Conservation (phyloP, 1,140 invertebrate genomes). For the Drosophila prosaltans region DNA sequence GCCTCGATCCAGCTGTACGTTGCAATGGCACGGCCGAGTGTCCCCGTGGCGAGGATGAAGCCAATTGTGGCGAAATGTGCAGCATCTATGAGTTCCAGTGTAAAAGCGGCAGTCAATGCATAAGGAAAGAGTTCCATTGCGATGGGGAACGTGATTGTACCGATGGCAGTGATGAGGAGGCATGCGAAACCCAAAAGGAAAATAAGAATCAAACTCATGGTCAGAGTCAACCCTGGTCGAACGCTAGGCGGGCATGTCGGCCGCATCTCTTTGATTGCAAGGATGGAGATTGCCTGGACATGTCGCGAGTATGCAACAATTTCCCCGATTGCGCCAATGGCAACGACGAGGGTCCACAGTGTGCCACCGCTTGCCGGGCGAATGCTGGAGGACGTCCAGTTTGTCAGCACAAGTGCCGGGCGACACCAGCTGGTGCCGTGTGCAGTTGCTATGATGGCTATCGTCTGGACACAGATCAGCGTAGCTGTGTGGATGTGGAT, state of each 20-base stretch:
- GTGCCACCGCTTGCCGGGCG: conserved; percentile 56
- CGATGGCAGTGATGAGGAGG: conserved; percentile 86
- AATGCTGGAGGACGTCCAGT: conserved; percentile 38
- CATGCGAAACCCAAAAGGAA: conserved; percentile 84
- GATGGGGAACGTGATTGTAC: conserved; percentile 87
- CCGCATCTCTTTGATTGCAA: conserved; percentile 82
- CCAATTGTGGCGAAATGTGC: conserved; percentile 84
- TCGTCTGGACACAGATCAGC: conserved; percentile 84
- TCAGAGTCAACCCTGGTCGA: neutral
- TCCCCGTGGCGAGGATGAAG: conserved; percentile 87
- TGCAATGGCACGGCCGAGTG: conserved; percentile 90
- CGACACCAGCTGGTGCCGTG: conserved; percentile 80
- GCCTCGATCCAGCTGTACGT: conserved; percentile 78
- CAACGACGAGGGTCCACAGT: conserved; percentile 69
- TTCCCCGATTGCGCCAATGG: conserved; percentile 86
- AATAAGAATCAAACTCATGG: conserved; percentile 16
- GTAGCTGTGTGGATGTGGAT: conserved; percentile 87
- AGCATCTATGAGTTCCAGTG: conserved; percentile 85
- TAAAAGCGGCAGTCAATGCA: conserved; percentile 83
- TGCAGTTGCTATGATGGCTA: conserved; percentile 93
- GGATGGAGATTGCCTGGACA: conserved; percentile 85
- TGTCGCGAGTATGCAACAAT: conserved; percentile 85
- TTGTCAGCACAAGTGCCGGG: conserved; percentile 84
- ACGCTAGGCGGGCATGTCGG: conserved; percentile 43
- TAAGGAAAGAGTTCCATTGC: conserved; percentile 87